Evolutionary conservation across 2,797 vertebrate species (phyloP).

Genomic region (Aeoliscus strigatus): DNA sequence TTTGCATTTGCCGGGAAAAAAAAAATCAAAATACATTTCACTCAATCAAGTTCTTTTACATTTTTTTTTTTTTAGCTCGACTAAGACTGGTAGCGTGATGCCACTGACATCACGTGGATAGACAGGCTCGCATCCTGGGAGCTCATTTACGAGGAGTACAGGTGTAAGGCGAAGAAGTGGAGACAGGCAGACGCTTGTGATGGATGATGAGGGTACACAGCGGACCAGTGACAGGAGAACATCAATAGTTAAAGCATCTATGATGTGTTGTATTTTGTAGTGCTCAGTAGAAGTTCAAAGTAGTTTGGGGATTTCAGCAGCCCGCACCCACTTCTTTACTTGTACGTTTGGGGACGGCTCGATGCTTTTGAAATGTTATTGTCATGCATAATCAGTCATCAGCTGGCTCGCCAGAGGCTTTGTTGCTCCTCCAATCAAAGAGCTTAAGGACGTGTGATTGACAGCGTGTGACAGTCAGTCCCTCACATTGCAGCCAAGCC

Average conservation of each 20-base stretch:
- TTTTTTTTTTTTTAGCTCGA: slow-evolving; percentile 44
- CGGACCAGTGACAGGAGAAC: slow-evolving; percentile 54
- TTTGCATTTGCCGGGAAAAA: too few species aligned
- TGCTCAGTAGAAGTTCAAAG: slow-evolving; percentile 50
- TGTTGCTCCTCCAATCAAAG: slow-evolving; percentile 57
- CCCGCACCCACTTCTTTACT: slow-evolving; percentile 45
- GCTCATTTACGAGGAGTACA: slow-evolving; percentile 66
- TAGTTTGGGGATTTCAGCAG: slow-evolving; percentile 47
- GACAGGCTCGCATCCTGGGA: slow-evolving; percentile 59
- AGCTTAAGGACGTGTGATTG: slow-evolving; percentile 54
- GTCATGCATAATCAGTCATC: slow-evolving; percentile 58
- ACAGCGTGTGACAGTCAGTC: slow-evolving; percentile 34
- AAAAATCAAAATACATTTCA: too few species aligned
- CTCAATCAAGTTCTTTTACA: slow-evolving; percentile 36
- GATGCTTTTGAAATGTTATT: slow-evolving; percentile 51
- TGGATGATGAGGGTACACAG: slow-evolving; percentile 61
- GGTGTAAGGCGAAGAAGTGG: slow-evolving; percentile 48
- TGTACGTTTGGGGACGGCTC: slow-evolving; percentile 50
- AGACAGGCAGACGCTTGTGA: slow-evolving; percentile 56
- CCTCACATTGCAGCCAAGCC: slow-evolving; percentile 14
- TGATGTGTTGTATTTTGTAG: slow-evolving; percentile 62
- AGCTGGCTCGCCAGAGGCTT: slow-evolving; percentile 40
- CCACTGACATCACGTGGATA: slow-evolving; percentile 35
- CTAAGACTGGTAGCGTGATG: slow-evolving; percentile 31
- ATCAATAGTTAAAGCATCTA: slow-evolving; percentile 62